A percentile compares a stretch with the other conserved stretches of the same genome.
Evolutionary conservation across 2,888 invertebrate species (phyloP).

Genomic region (Ectemnius cavifrons): DNA sequence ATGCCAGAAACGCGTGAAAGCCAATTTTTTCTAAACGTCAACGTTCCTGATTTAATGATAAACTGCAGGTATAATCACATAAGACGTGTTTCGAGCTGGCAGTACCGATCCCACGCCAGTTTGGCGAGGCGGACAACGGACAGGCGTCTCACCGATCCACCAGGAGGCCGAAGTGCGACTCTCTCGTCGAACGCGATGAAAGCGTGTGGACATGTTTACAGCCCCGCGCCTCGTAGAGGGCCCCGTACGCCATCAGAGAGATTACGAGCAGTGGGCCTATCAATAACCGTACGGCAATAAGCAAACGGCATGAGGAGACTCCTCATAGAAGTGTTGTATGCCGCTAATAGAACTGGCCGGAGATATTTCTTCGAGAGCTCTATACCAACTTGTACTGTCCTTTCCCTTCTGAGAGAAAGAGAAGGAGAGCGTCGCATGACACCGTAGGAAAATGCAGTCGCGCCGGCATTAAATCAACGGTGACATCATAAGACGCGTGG

Average conservation of each 20-base stretch:
- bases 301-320: not conserved
- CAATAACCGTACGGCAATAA: constrained; percentile 1
- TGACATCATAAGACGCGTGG: constrained; percentile 45
- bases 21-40: too few species aligned
- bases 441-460: constrained; percentile 23
- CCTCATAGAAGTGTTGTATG: not conserved
- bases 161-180: not conserved
- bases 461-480: constrained; percentile 43
- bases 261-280: constrained; percentile 7
- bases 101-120: too few species aligned
- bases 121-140: too few species aligned
- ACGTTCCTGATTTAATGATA: too few species aligned
- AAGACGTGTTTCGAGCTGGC: too few species aligned
- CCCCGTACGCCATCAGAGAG: not conserved
- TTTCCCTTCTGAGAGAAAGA: not conserved
- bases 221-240: too few species aligned
- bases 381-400: not conserved
- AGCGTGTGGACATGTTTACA: constrained; percentile 1
- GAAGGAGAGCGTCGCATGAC: not conserved
- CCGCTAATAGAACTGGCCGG: too few species aligned
- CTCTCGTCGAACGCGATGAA: constrained; percentile 1
- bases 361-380: too few species aligned
- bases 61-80: too few species aligned
- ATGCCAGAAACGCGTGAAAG: too few species aligned
- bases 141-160: too few species aligned